Evolutionary conservation across 2,888 invertebrate species (phyloP).

Genomic region (Chymomyza caudatula): DNA sequence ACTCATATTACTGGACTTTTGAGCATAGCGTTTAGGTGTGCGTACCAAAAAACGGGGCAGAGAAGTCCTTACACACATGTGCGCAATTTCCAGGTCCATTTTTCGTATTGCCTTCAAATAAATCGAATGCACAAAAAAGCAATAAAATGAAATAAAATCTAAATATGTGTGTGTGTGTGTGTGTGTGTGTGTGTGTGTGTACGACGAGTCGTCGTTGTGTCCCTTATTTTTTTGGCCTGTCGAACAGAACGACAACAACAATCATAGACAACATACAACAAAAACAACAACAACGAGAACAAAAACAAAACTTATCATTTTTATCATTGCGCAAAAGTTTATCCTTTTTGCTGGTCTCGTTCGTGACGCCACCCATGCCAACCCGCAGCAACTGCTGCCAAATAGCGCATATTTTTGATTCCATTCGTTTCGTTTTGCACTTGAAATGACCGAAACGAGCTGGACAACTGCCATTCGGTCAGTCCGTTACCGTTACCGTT

Average conservation of each 20-base stretch:
- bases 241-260: not conserved
- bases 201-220: constrained; percentile 28
- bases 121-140: constrained; percentile 74
- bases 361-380: not conserved
- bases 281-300: constrained; percentile 21
- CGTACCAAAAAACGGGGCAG: constrained; percentile 1
- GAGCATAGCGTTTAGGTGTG: not conserved
- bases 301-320: constrained; percentile 60
- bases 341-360: constrained; percentile 52
- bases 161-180: constrained; percentile 49
- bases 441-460: constrained; percentile 41
- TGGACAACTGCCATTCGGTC: constrained; percentile 17
- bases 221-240: constrained; percentile 53
- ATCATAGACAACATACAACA: not conserved
- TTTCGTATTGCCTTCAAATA: constrained; percentile 66
- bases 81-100: constrained; percentile 72
- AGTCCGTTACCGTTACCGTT: constrained; percentile 37
- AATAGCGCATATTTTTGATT: constrained; percentile 64
- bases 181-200: constrained; percentile 6
- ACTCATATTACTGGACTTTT: constrained; percentile 61
- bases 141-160: constrained; percentile 73
- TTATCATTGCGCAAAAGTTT: constrained; percentile 72
- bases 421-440: constrained; percentile 32
- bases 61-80: constrained; percentile 66
- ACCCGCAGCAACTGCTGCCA: constrained; percentile 29